Base-by-base conservation (phyloP, 1,140 invertebrate genomes). In the Nephotettix cincticeps region DNA sequence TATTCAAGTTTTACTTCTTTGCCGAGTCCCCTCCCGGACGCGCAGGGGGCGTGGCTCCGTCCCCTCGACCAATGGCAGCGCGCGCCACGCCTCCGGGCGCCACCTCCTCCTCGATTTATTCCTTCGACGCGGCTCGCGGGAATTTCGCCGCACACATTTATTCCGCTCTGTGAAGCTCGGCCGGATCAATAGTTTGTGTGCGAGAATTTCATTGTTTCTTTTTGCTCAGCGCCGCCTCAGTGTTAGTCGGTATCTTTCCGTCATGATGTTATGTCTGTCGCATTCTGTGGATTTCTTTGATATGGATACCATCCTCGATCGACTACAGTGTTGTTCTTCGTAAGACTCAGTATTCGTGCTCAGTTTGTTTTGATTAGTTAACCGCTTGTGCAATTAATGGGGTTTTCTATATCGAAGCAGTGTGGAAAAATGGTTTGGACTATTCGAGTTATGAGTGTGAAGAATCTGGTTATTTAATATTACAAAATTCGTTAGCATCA, bases 81-180 rank as follows among this genome's bases (percentile, higher is more conserved):
- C 64, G 23, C 40, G 21, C 32, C 14, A 1, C 64, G 4, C 9
- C 32, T 29, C 64, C n/a, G 23, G 1, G 32, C 25, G 32, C 64
- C 56, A 25, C 56, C 56, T 27, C 25, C 56, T 25, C 2, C 23
- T 28, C 14, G 56, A 61, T 61, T 61, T 61, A 61, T 61, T 61
- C 56, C 13, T 23, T 9, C 56, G 9, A 25, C 25, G 4, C 56
- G 23, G 19, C 64, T 67, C 64, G 13, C 27, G 64, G 36, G 64
- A 67, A 67, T 67, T 67, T 40, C 17, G 64, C 64, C 21, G 64
- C 64, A 43, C 64, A 43, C 64, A 67, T 67, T 67, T 67, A 67
- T 67, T 67, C 64, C 32, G 64, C 40, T 67, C 64, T 45, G 64
- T 67, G 64, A 25, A 43, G 64, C 64, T 25, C 27, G 64, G 3